Evolutionary conservation across 2,113 vertebrate genomes (phyloP), one percentile per base, ranked within the genome.

Genomic region (Thymallus thymallus): DNA sequence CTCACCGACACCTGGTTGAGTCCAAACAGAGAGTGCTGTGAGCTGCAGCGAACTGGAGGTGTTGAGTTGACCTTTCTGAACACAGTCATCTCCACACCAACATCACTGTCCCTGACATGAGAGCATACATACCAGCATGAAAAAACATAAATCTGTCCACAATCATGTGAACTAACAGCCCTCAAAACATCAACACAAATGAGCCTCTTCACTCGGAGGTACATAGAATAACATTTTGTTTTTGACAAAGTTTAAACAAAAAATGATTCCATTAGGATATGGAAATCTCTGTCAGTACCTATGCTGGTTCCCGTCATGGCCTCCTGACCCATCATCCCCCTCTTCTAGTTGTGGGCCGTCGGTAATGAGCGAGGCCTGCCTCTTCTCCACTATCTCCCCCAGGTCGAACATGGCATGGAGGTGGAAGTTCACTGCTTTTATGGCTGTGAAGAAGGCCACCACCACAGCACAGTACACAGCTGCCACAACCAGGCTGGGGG

Each of bases 1-100:
- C 95, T 94, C 83, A 96, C 95, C 85, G 94, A 96, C 77, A 96
- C 95, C 84, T 96, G 95, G 84, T 96, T 96, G 80, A 96, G 90
- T 60, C 95, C 95, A 81, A 94, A 96, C 62, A 96, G 87, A 0
- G 95, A 96, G 84, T 96, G 95, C 89, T 96, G 95, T 63, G 95
- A 96, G 88, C 95, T 96, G 81, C 95, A 96, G 74, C 95, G 93
- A 7, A 96, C 95, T 0, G 95, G 95, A 16, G 95, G 95, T 0
- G 95, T 96, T 30, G 95, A 95, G 83, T 95, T 95, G 72, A 95
- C 94, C 86, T 96, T 96, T 73, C 95, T 91, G 83, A 96, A 96
- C 64, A 96, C 95, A 0, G 95, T 96, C 95, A 96, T 96, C 87
- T 96, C 95, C 55, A 96, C 95, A 12, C 94, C 94, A 51, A 89